phyloP scores from a whole-genome alignment of 2,797 vertebrate species.

The Labroides dimidiatus region DNA sequence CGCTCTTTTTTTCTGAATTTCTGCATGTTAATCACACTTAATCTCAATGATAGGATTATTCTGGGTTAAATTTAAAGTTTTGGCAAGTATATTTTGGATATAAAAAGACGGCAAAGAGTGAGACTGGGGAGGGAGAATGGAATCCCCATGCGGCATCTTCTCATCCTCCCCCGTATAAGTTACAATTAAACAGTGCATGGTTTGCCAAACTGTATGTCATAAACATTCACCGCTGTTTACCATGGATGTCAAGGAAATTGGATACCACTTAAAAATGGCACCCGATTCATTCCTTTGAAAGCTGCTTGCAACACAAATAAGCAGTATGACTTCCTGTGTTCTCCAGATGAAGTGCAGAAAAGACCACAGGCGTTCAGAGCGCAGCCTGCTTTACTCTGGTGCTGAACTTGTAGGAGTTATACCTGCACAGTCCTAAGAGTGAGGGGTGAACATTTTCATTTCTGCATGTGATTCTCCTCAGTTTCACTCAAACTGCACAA shows the following conservation, averaged over 20 bases:
- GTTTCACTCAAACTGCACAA: too few relatives aligned
- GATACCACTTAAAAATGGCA: background rate
- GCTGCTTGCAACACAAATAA: too few relatives aligned
- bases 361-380: too few relatives aligned
- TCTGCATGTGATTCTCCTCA: too few relatives aligned
- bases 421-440: too few relatives aligned
- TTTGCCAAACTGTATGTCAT: background rate
- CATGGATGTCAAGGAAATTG: background rate
- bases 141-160: too few relatives aligned
- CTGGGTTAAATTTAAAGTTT: background rate
- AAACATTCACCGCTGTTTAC: background rate
- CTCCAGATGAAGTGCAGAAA: background rate
- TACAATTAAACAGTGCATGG: too few relatives aligned
- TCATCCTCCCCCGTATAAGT: too few relatives aligned
- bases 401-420: too few relatives aligned
- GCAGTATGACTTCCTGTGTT: background rate
- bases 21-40: conserved; percentile 33
- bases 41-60: conserved; percentile 24
- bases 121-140: background rate
- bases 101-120: conserved; percentile 10
- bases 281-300: background rate
- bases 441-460: too few relatives aligned
- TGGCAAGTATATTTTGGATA: background rate
- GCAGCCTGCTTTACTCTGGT: too few relatives aligned
- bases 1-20: conserved; percentile 28